Conservation (phyloP, 2,888 invertebrate species). For the Cheilosia grossa region DNA sequence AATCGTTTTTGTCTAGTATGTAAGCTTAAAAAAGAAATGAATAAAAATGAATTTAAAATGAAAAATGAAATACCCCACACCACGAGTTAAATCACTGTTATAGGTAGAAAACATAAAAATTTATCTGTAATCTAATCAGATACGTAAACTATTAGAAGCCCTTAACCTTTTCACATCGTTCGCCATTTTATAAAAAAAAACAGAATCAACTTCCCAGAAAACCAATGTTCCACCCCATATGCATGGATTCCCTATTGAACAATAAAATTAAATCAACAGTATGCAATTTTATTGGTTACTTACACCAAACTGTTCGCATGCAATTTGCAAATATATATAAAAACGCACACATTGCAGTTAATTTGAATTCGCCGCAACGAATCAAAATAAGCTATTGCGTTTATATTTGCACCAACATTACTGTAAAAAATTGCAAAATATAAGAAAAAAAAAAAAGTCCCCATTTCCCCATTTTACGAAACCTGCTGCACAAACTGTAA, state of each 20-base stretch:
- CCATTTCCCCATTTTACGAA: slow-evolving; percentile 51
- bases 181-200: no score
- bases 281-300: slow-evolving; percentile 60
- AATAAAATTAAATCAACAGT: slow-evolving; percentile 1
- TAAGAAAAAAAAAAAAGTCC: slow-evolving; percentile 12
- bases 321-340: slow-evolving; percentile 28
- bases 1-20: no score
- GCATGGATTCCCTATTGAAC: neutral
- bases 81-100: no score
- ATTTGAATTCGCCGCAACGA: slow-evolving; percentile 65
- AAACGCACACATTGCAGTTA: slow-evolving; percentile 47
- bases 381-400: slow-evolving; percentile 42
- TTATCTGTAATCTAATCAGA: no score
- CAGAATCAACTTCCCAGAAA: no score
- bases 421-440: slow-evolving; percentile 21
- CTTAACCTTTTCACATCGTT: no score
- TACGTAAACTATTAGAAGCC: no score
- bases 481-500: slow-evolving; percentile 56
- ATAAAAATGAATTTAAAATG: no score
- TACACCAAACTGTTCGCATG: slow-evolving; percentile 18
- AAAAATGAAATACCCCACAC: neutral
- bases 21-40: no score
- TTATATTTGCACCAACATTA: slow-evolving; percentile 43
- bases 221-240: neutral
- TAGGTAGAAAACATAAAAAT: no score